phyloP scores from a whole-genome alignment of 2,888 invertebrate genomes.

The Lithophane leautieri region DNA sequence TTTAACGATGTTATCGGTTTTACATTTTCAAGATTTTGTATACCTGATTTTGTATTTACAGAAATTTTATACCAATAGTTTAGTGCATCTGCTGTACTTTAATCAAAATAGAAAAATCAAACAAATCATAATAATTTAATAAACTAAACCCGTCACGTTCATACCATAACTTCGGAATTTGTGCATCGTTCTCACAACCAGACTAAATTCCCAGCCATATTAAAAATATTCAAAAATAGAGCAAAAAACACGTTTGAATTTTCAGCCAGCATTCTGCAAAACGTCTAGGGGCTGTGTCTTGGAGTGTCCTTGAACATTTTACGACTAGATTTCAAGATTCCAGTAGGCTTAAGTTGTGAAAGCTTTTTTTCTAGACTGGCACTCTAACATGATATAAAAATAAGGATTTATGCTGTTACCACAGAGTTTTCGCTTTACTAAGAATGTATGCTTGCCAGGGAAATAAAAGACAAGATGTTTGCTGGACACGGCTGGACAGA shows the following conservation, averaged over 20 bases:
- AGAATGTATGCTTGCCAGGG: too few species aligned
- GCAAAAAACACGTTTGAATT: slow-evolving; percentile 48
- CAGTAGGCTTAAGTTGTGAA: slow-evolving; percentile 50
- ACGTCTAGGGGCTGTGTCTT: slow-evolving; percentile 42
- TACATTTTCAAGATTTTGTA: not conserved
- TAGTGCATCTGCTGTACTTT: slow-evolving; percentile 2
- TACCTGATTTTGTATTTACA: too few species aligned
- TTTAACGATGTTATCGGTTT: slow-evolving; percentile 8
- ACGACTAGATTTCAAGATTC: slow-evolving; percentile 45
- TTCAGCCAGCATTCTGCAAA: slow-evolving; percentile 43
- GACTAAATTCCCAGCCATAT: slow-evolving; percentile 43
- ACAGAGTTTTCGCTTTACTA: not conserved
- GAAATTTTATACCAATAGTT: too few species aligned
- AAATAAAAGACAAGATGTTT: not conserved
- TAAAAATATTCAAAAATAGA: slow-evolving; percentile 49
- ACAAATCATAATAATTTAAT: slow-evolving; percentile 44
- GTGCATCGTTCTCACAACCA: slow-evolving; percentile 37
- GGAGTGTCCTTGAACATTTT: slow-evolving; percentile 57
- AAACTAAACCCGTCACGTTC: slow-evolving; percentile 54
- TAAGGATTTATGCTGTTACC: slow-evolving; percentile 30
- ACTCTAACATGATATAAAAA: slow-evolving; percentile 40
- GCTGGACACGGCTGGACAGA: not conserved
- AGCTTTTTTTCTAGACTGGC: slow-evolving; percentile 39
- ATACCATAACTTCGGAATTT: slow-evolving; percentile 40
- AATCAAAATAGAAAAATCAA: slow-evolving; percentile 29